Base-by-base conservation (phyloP, 1,140 invertebrate species). In the Eriosoma lanigerum region DNA sequence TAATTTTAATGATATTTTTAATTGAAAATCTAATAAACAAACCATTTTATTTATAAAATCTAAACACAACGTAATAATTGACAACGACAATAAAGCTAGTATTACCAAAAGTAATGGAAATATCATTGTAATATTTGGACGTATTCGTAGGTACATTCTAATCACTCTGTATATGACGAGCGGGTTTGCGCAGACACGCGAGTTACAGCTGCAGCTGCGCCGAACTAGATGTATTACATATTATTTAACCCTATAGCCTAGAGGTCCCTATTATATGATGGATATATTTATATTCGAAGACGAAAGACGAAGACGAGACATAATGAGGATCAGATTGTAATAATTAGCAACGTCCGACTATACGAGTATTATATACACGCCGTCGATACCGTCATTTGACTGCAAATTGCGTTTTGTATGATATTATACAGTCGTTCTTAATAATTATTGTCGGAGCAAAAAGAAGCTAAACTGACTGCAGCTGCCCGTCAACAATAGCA, bases 251-350 rank as follows among this genome's bases (percentile, higher is more conserved):
- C 60, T 64, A 60, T 29, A n/a, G n/a, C n/a, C n/a, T n/a, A n/a
- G n/a, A n/a, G n/a, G n/a, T n/a, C n/a, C n/a, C n/a, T 60, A 60
- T 5, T 26, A 19, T 26, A 26, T 15, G 3, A 56, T 24, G 24
- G 21, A 58, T 60, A 60, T 24, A 21, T 19, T 29, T 29, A 17
- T n/a, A 19, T 12, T 10, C 44, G 2, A 8, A 3, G 21, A 29
- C 26, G 17, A 24, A 70, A 68, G 66, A 72, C 68, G 58, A 32
- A 1, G 19, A 19, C 3, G 15, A 9, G 24, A 50, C 8, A 29
- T 72, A 72, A 72, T 72, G 68, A 72, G 68, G 29, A 72, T 72
- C 46, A 72, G 68, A 72, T 52, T 52, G 24, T 29, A 17, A 72
- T 72, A 72, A 72, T 72, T 46, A 72, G 68, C 48, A 46, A 6